Evolutionary conservation across 2,797 vertebrate genomes (phyloP).

Genomic region (Gorsachius magnificus): DNA sequence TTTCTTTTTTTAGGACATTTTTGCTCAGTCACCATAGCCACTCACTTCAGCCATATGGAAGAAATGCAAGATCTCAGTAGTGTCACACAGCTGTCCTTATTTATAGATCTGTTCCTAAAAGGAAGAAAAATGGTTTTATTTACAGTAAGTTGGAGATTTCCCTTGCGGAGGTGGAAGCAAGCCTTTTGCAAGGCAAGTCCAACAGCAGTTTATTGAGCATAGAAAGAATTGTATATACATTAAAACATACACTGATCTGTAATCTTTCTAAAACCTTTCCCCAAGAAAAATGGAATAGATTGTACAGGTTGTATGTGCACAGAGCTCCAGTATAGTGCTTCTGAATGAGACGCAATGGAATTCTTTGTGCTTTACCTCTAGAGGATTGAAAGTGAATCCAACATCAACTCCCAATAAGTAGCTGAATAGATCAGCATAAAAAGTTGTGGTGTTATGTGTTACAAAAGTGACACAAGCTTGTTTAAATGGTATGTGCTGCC

Average conservation of each 20-base stretch:
- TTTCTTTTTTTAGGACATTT: neutral
- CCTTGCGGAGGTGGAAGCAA: neutral
- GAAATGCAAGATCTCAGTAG: neutral
- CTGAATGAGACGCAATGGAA: neutral
- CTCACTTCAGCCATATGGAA: neutral
- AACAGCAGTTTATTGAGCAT: neutral
- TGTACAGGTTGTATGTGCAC: neutral
- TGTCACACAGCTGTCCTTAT: neutral
- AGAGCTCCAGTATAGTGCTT: neutral
- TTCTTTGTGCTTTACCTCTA: neutral
- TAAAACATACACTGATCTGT: neutral
- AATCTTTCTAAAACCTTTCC: neutral
- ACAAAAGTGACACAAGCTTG: neutral
- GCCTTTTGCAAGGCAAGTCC: neutral
- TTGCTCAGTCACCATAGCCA: neutral
- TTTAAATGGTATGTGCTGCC: neutral
- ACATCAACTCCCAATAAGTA: neutral
- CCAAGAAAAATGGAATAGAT: neutral
- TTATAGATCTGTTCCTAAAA: neutral
- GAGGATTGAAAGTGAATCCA: neutral
- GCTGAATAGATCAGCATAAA: neutral
- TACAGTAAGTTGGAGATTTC: neutral
- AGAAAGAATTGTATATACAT: neutral
- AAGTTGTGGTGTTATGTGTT: neutral
- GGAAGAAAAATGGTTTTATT: neutral